Conservation (phyloP, 2,797 vertebrate genomes). For the Artibeus lituratus region DNA sequence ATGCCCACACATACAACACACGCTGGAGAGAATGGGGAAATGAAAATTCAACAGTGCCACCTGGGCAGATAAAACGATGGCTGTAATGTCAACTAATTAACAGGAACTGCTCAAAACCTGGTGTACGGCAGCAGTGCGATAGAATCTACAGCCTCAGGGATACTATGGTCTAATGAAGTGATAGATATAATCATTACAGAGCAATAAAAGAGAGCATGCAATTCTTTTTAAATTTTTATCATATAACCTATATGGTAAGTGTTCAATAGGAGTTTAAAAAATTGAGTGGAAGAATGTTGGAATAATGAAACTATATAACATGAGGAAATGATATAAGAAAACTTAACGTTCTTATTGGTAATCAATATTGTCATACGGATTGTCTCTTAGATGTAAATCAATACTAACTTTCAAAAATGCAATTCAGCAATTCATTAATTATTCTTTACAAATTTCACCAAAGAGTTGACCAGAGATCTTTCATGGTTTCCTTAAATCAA, state of each 20-base stretch:
- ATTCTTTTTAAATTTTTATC: neutral
- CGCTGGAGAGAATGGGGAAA: neutral
- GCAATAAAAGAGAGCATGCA: neutral
- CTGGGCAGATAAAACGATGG: neutral
- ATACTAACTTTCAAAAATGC: conserved; percentile 62
- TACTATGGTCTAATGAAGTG: neutral
- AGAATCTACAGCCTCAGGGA: neutral
- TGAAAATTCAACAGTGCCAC: neutral
- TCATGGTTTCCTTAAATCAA: conserved; percentile 48
- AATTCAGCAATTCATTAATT: conserved; percentile 69
- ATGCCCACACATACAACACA: neutral
- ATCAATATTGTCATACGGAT: conserved; percentile 62
- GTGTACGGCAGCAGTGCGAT: neutral
- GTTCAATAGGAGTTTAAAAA: neutral
- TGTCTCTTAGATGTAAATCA: conserved; percentile 66
- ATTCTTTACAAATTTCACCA: conserved; percentile 63
- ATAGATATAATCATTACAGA: neutral
- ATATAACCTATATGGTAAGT: neutral
- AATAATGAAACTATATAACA: neutral
- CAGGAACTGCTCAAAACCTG: neutral
- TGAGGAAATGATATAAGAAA: conserved; percentile 22
- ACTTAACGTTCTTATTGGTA: conserved; percentile 44
- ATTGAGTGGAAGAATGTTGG: neutral
- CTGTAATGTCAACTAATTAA: neutral
- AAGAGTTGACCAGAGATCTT: conserved; percentile 53